These are phyloP conservation scores for Chaetorhynchus papuensis DNA, from an alignment of 2,113 vertebrate species.

Conservation along the genomic window DNA sequence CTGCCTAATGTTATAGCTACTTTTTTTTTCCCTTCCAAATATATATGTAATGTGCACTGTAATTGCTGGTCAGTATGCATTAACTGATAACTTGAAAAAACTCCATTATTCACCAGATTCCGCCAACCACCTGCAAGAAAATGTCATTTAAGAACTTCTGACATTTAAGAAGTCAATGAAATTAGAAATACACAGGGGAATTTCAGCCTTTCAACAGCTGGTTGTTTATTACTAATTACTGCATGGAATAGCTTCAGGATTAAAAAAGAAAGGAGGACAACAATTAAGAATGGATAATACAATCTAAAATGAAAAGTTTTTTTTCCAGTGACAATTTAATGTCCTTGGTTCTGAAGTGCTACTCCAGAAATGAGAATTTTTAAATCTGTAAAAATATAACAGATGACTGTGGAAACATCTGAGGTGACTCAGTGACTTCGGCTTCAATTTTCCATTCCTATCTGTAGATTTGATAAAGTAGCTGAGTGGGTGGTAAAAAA, in stretches of 20 bases:
- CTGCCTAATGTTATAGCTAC: not conserved
- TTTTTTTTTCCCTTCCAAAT: not conserved
- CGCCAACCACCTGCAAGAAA: not conserved
- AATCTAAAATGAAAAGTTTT: not conserved
- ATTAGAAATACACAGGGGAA: not conserved
- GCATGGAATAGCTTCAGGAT: not conserved
- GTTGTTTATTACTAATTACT: not conserved
- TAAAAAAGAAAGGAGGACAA: not conserved
- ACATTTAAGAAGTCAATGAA: not conserved
- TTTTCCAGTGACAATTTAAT: not conserved
- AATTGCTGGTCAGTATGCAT: not conserved
- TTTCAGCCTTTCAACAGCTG: not conserved
- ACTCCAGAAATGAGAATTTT: not conserved
- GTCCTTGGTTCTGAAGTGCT: not conserved
- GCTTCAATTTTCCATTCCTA: not conserved
- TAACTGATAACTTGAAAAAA: not conserved
- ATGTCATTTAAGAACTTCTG: not conserved
- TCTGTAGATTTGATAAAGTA: not conserved
- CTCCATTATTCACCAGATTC: not conserved
- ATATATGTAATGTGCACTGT: not conserved
- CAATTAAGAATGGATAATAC: not conserved
- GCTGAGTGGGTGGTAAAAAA: not conserved
- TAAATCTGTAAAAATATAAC: not conserved
- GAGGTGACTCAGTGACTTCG: not conserved
- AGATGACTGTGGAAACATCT: not conserved